These are phyloP conservation scores for Eupithecia insigniata DNA, from an alignment of 2,888 invertebrate species.

Conservation along the genomic window DNA sequence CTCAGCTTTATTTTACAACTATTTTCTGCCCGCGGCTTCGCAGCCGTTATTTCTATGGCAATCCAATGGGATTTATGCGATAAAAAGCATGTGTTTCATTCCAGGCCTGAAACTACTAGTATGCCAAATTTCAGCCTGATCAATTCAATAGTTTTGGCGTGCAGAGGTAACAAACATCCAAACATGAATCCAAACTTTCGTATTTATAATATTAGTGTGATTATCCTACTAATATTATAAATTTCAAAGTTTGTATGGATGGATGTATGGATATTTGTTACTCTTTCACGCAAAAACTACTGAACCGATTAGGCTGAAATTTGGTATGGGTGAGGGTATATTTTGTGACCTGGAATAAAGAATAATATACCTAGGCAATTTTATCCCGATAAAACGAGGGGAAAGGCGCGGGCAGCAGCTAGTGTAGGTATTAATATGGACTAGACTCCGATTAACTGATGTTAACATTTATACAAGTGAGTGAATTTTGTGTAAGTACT, in stretches of 20 bases:
- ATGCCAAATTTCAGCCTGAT: not conserved
- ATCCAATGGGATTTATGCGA: too few species aligned
- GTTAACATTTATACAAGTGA: conserved; percentile 24
- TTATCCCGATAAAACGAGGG: too few species aligned
- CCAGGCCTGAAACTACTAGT: not conserved
- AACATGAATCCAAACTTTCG: not conserved
- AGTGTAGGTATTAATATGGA: not conserved
- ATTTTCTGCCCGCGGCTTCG: not conserved
- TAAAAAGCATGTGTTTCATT: not conserved
- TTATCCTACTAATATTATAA: too few species aligned
- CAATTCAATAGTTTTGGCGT: not conserved
- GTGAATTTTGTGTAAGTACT: conserved; percentile 13
- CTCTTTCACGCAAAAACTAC: too few species aligned
- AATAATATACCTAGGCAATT: too few species aligned
- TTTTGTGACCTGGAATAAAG: too few species aligned
- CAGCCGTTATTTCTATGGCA: not conserved
- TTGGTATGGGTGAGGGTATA: too few species aligned
- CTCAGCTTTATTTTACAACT: not conserved
- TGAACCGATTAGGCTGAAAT: too few species aligned
- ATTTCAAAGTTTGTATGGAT: too few species aligned
- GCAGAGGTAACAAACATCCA: not conserved
- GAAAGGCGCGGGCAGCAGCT: too few species aligned
- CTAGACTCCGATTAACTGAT: not conserved
- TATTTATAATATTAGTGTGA: not conserved
- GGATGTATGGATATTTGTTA: too few species aligned